Evolutionary conservation across 1,140 invertebrate genomes (phyloP), one percentile per base, ranked within the genome.

Genomic region (Radopholus similis): DNA sequence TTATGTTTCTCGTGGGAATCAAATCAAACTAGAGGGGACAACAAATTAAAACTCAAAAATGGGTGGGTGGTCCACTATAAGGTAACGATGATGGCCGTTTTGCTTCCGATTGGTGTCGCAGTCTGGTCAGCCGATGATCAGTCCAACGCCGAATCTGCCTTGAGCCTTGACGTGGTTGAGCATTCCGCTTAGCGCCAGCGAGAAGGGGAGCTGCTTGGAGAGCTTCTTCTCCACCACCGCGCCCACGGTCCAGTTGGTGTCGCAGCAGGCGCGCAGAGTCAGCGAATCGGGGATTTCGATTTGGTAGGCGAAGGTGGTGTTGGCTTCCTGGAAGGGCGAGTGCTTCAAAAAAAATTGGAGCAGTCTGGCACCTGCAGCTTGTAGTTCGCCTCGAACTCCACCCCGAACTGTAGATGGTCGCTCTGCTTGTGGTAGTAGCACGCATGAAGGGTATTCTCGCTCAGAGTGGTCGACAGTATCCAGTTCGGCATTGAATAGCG

Each of bases 341-440:
- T 9, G 44, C 13, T 40, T 15, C 8, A 59, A 59, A 42, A 42
- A 47, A 47, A 47, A 4, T n/a, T 53, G 15, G 9, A 47, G 40
- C 2, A 13, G 40, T 2, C 8, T 47, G 8, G 30, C 23, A 62
- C 59, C 59, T 62, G 59, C 13, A 42, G 4, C 23, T 49, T 30
- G 65, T 90, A 86, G 82, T 91, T 93, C 8, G 91, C 90, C 63
- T 88, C 87, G 35, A 87, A 77, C 71, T 88, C 87, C 11, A 86
- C 85, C 28, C 86, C 87, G 63, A 85, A 86, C 71, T 88, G 89
- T 57, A 98, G 83, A 80, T 93, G 90, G 78, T 93, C 91, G 84
- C 90, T 92, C 74, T 92, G 90, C 86, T 90, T 92, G 81, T 95
- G 93, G 84, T 93, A 93, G 83, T 94, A 97, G 84, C 91, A 95